These are phyloP conservation scores for Aphodius sticticus DNA, from an alignment of 2,888 invertebrate genomes.

Conservation along the genomic window DNA sequence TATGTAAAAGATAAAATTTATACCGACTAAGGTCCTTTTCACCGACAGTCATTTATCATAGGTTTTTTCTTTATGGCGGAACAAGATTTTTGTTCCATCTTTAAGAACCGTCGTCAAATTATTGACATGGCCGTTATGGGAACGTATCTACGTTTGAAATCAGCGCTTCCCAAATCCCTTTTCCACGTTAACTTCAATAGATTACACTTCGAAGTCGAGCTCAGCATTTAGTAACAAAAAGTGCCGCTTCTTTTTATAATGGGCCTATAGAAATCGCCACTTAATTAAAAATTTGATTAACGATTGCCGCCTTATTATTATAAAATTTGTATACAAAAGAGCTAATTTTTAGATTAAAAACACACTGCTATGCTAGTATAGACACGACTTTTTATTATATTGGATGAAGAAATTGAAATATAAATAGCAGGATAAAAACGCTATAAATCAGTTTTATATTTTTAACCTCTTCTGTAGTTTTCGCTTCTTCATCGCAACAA, in stretches of 20 bases:
- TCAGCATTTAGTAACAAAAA: neutral
- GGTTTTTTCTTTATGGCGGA: neutral
- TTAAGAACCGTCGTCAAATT: neutral
- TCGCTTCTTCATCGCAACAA: too few species aligned
- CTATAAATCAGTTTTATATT: too few species aligned
- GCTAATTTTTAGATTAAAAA: neutral
- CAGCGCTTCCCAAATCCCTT: too few species aligned
- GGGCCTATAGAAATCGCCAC: neutral
- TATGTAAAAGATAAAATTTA: too few species aligned
- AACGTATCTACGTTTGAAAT: neutral
- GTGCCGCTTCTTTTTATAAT: neutral
- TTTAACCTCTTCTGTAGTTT: too few species aligned
- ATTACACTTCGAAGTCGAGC: neutral
- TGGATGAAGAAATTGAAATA: too few species aligned
- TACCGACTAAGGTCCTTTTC: neutral
- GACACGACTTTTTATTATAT: too few species aligned
- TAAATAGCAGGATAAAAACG: too few species aligned
- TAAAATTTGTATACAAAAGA: neutral
- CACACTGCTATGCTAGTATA: too few species aligned
- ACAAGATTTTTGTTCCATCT: neutral
- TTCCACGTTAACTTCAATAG: neutral
- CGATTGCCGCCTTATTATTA: neutral
- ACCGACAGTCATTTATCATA: neutral
- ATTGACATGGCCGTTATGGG: neutral
- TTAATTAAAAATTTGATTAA: conserved; percentile 4